Percentiles rank a stretch among this genome's conserved stretches.
Evolutionary conservation across 2,888 invertebrate genomes (phyloP).

Genomic region (Erebia palarica): DNA sequence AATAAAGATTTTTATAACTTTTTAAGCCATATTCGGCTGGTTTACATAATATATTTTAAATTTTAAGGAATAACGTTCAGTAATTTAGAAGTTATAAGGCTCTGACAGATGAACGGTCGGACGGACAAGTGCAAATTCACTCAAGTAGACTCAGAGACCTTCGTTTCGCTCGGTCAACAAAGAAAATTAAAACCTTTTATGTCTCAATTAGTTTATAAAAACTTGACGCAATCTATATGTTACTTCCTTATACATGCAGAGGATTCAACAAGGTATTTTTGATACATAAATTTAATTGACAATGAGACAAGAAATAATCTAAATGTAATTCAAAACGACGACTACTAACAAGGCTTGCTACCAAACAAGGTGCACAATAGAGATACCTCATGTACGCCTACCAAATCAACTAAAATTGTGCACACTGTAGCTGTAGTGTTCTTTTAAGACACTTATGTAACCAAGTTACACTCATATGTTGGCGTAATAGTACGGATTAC

Average conservation of each 20-base stretch:
- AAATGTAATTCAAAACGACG: constrained; percentile 6
- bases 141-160: too few relatives aligned
- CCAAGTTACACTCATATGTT: too few relatives aligned
- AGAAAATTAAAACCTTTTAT: constrained; percentile 13
- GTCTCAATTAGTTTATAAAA: constrained; percentile 4
- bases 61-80: too few relatives aligned
- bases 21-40: too few relatives aligned
- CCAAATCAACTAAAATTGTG: neutral
- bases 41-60: too few relatives aligned
- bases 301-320: neutral
- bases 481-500: too few relatives aligned
- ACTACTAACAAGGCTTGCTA: neutral
- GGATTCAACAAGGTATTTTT: constrained; percentile 13
- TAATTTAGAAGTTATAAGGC: too few relatives aligned
- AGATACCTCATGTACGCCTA: neutral
- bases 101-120: too few relatives aligned
- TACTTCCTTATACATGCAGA: constrained; percentile 23
- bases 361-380: neutral
- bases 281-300: constrained; percentile 12
- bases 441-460: too few relatives aligned
- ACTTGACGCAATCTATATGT: constrained; percentile 16
- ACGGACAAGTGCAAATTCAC: too few relatives aligned
- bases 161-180: too few relatives aligned
- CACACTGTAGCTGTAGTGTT: neutral
- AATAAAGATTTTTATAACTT: too few relatives aligned